Base-by-base conservation (phyloP, 2,797 vertebrate genomes). In the Rhabdomys pumilio region DNA sequence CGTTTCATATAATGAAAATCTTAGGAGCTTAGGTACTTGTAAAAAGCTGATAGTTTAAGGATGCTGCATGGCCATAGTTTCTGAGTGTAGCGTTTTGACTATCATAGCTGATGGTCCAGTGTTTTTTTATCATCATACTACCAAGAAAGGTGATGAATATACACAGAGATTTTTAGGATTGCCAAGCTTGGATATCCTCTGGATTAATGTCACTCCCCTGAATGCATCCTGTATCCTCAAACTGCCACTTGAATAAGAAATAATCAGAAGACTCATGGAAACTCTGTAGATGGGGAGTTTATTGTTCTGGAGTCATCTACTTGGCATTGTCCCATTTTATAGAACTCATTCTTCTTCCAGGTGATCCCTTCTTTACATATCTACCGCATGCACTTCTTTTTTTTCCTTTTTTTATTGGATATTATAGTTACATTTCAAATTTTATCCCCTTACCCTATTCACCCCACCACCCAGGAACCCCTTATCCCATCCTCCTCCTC, bases 1-100 rank as follows among this genome's bases (percentile, higher is more conserved):
- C 47, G 5, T 69, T 92, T 75, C 89, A 84, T 47, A 63, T 19
- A 83, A 22, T 90, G 53, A 95, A 94, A 77, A 88, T 88, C 57
- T n/a, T 61, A 75, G 15, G 50, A 79, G 6, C 47, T 0, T 44
- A 81, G 53, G 7, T 41, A 20, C 38, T 97, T 88, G 53, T 47
- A 75, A 88, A 86, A 15, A 91, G 80, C 79, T 65, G 29, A 14
- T 75, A 85, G 22, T 55, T 93, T 50, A 96, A 80, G 44, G 22
- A 82, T 92, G n/a, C 55, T 65, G 20, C 20, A 4, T 72, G 59
- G 41, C 81, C 72, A 85, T 15, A 93, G 11, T 75, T 44, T 94
- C 87, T 22, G 61, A 73, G 86, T n/a, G 47, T 44, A 85, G 0
- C 44, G 13, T 65, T 75, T 96, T 91, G 3, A 57, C 65, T 80